Evolutionary conservation across 1,140 invertebrate genomes (phyloP).

Genomic region (Atta cephalotes): DNA sequence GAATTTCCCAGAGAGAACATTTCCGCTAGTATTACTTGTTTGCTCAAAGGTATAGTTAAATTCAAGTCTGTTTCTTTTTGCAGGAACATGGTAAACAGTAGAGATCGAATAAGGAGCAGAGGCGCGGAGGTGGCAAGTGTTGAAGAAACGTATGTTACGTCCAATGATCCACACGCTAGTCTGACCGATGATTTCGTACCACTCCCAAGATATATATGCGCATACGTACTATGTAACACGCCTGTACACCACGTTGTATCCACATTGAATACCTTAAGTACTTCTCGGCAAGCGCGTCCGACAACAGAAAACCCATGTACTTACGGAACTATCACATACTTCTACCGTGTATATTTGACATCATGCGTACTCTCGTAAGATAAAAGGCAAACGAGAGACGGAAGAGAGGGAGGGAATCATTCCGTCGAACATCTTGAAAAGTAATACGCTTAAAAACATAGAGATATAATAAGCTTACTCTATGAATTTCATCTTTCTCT

Average conservation of each 20-base stretch:
- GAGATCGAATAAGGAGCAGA: constrained; percentile 9
- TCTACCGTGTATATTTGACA: constrained; percentile 5
- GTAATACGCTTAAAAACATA: constrained; percentile 72
- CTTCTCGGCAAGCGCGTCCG: constrained; percentile 52
- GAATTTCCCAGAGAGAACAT: neutral
- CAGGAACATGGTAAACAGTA: constrained; percentile 35
- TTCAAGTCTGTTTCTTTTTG: constrained; percentile 60
- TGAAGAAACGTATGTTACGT: constrained; percentile 23
- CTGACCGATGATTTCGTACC: constrained; percentile 60
- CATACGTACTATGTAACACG: constrained; percentile 57
- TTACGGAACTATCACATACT: constrained; percentile 55
- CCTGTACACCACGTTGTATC: constrained; percentile 65
- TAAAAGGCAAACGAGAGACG: constrained; percentile 21
- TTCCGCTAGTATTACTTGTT: neutral
- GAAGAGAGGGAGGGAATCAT: constrained; percentile 35
- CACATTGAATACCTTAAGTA: constrained; percentile 44
- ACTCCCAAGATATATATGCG: constrained; percentile 45
- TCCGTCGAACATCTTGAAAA: constrained; percentile 64
- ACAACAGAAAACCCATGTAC: constrained; percentile 66
- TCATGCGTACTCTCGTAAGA: constrained; percentile 35
- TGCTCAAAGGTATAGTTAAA: constrained; percentile 39
- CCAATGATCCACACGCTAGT: constrained; percentile 60
- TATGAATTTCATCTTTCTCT: constrained; percentile 35
- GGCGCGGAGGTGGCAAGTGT: constrained; percentile 2
- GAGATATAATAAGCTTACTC: constrained; percentile 58